Conservation (phyloP, 2,888 invertebrate species). For the Plagiodera versicolora region DNA sequence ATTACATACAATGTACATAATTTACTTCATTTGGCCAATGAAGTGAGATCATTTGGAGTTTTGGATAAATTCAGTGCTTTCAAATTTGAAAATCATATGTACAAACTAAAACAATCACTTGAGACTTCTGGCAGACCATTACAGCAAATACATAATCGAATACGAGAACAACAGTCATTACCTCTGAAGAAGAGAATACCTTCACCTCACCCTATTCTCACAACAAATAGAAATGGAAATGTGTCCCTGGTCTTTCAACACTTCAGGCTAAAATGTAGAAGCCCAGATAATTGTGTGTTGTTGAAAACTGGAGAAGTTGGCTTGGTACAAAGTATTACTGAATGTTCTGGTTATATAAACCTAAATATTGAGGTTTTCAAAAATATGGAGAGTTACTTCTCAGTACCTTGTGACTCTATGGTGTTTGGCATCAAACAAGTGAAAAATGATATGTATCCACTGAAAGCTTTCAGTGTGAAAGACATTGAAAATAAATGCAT, state of each 20-base stretch:
- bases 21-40: too few species aligned
- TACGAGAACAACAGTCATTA: neutral
- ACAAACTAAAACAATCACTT: constrained; percentile 1
- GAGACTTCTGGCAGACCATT: constrained; percentile 1
- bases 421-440: constrained; percentile 6
- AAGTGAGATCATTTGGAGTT: too few species aligned
- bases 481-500: constrained; percentile 11
- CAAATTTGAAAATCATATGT: constrained; percentile 3
- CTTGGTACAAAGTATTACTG: neutral
- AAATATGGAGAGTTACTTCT: neutral
- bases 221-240: constrained; percentile 1
- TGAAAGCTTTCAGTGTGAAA: constrained; percentile 2
- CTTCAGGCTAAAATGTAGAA: constrained; percentile 1
- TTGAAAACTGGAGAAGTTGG: constrained; percentile 9
- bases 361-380: constrained; percentile 4
- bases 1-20: too few species aligned
- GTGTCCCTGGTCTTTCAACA: constrained; percentile 7
- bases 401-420: constrained; percentile 10
- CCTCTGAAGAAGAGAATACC: neutral
- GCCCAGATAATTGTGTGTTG: constrained; percentile 13
- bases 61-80: constrained; percentile 5
- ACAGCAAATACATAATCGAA: constrained; percentile 5
- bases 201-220: neutral
- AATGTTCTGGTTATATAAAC: neutral
- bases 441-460: constrained; percentile 1